These are phyloP conservation scores for Scylla paramamosain DNA, from an alignment of 1,140 invertebrate species.

Conservation along the genomic window DNA sequence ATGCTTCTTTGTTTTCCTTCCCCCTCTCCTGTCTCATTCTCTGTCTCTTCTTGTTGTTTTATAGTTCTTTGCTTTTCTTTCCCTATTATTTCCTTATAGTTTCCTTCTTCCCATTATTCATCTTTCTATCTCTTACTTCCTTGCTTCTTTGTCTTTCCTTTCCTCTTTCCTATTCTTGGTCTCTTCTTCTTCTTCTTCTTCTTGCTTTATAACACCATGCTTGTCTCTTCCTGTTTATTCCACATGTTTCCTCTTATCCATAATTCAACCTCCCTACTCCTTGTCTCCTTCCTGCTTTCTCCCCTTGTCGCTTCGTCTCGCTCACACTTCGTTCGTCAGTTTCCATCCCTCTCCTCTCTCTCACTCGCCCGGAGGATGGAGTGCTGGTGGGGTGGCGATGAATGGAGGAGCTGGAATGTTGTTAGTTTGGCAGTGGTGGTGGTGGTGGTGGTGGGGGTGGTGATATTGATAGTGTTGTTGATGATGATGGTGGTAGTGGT, in stretches of 20 bases:
- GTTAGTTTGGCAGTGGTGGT: too few relatives aligned
- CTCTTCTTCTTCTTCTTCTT: background rate
- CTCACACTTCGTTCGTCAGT: too few relatives aligned
- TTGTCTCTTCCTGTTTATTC: too few relatives aligned
- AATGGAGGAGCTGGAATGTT: too few relatives aligned
- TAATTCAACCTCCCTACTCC: background rate
- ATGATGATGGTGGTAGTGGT: too few relatives aligned
- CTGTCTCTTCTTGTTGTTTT: background rate
- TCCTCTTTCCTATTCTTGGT: background rate
- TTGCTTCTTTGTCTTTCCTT: background rate
- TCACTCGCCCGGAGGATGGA: too few relatives aligned
- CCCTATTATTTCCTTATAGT: background rate
- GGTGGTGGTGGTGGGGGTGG: too few relatives aligned
- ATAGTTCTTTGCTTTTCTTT: background rate
- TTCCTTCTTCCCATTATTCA: background rate
- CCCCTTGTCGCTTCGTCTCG: background rate
- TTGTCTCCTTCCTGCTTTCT: background rate
- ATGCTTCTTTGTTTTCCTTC: background rate
- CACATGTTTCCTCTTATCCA: too few relatives aligned
- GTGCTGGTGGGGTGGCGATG: too few relatives aligned
- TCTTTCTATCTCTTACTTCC: background rate
- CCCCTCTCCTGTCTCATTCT: background rate
- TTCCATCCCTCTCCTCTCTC: too few relatives aligned
- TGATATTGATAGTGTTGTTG: too few relatives aligned
- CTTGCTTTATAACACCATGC: background rate